These are phyloP conservation scores for Alouatta palliata DNA, from an alignment of 2,113 vertebrate genomes.

Conservation along the genomic window DNA sequence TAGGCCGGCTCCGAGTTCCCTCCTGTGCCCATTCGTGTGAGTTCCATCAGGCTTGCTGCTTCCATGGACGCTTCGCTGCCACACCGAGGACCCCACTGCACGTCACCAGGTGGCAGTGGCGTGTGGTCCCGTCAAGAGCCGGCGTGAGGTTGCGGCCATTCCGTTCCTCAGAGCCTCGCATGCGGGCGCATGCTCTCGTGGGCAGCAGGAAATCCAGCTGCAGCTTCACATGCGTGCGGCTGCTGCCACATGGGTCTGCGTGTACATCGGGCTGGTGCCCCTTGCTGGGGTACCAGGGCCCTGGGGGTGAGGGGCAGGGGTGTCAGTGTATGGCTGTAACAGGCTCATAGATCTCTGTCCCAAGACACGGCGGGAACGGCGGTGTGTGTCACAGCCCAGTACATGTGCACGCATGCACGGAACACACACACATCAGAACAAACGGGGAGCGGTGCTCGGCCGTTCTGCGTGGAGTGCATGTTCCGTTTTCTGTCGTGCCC, in stretches of 20 bases:
- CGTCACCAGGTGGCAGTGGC: background rate
- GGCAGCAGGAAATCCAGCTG: background rate
- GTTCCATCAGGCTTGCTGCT: background rate
- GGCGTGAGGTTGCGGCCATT: background rate
- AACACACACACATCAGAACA: background rate
- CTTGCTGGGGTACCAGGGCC: background rate
- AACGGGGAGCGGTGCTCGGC: background rate
- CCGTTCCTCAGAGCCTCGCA: too few relatives aligned
- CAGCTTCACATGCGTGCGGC: background rate
- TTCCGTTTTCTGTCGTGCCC: background rate
- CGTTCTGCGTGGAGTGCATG: accelerated
- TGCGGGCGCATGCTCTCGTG: too few relatives aligned
- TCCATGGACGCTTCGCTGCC: background rate
- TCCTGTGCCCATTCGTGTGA: too few relatives aligned
- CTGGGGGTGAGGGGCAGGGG: background rate
- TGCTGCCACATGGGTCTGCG: background rate
- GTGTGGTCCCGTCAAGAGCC: background rate
- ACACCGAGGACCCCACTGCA: accelerated
- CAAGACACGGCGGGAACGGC: background rate
- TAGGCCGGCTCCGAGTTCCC: slow-evolving; percentile 73
- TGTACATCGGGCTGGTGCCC: background rate
- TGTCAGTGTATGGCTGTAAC: background rate
- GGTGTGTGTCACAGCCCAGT: background rate
- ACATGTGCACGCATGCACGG: background rate
- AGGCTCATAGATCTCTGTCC: background rate